Evolutionary conservation across 2,797 vertebrate species (phyloP).

Genomic region (Basileuterus tristriatus): DNA sequence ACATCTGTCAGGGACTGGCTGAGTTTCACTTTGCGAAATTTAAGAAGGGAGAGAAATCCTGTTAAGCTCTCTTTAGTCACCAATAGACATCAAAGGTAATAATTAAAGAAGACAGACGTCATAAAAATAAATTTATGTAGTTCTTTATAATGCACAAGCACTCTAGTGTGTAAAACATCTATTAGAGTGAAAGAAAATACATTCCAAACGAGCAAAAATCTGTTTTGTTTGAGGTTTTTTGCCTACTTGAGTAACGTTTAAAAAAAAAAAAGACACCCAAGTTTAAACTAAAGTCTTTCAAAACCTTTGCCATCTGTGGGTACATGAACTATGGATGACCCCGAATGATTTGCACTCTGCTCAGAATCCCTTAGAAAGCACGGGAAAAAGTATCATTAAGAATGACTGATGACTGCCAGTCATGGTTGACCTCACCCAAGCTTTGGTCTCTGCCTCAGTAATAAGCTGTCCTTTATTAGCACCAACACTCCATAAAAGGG

Average conservation of each 20-base stretch:
- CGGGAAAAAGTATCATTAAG: slow-evolving; percentile 95
- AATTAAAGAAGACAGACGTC: slow-evolving; percentile 86
- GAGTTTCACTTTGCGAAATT: slow-evolving; percentile 82
- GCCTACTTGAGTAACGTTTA: slow-evolving; percentile 57
- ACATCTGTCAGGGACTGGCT: slow-evolving; percentile 81
- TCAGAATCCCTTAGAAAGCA: slow-evolving; percentile 86
- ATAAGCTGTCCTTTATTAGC: slow-evolving; percentile 89
- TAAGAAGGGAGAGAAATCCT: slow-evolving; percentile 85
- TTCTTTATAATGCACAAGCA: slow-evolving; percentile 80
- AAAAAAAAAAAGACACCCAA: slow-evolving; percentile 54
- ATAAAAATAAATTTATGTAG: slow-evolving; percentile 86
- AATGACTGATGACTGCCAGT: slow-evolving; percentile 99
- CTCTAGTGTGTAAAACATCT: slow-evolving; percentile 77
- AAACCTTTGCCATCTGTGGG: slow-evolving; percentile 91
- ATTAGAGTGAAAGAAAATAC: slow-evolving; percentile 75
- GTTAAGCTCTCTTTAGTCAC: slow-evolving; percentile 87
- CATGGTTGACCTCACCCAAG: slow-evolving; percentile 94
- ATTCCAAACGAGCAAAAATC: slow-evolving; percentile 65
- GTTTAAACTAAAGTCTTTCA: slow-evolving; percentile 85
- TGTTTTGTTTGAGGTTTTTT: slow-evolving; percentile 72
- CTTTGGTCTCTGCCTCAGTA: slow-evolving; percentile 87
- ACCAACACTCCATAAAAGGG: slow-evolving; percentile 89
- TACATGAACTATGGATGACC: slow-evolving; percentile 93
- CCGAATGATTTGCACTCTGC: slow-evolving; percentile 89
- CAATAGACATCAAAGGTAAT: slow-evolving; percentile 88